Base-by-base conservation (phyloP, 2,113 vertebrate species). In the Chloropsis hardwickii region DNA sequence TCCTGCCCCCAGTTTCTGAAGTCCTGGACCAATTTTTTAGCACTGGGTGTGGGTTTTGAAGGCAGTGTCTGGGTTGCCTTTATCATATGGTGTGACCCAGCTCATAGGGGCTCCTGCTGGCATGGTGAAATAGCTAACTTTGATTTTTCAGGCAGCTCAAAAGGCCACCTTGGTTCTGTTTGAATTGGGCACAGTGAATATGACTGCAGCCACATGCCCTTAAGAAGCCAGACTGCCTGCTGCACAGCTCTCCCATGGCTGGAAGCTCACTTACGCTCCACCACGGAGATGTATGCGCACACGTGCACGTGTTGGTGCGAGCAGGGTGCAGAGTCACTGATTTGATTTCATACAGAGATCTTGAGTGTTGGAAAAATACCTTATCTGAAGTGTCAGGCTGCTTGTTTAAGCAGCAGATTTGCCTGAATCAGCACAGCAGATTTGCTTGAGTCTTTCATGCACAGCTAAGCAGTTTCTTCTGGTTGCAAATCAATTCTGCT, bases 261-360 rank as follows among this genome's bases (percentile, higher is more conserved):
- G 6, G 53, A 73, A 78, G 39, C 21, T 33, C 27, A 14, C 27
- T 69, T 9, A 3, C 2, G 14, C 37, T 65, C 57, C 79, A n/a
- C 12, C 54, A 27, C 0, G 0, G 62, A 33, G 23, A 73, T 0
- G 0, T 12, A 29, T 0, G 1, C 22, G 7, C 6, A 6, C 0
- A 2, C 1, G 7, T 2, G 17, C 50, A 22, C 0, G 0, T 18
- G 21, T 15, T 22, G 35, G 29, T 37, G 31, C 1, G 2, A 5
- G 35, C 35, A 29, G 22, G 18, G 22, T 18, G 29, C 11, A 17
- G 33, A 71, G 40, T 22, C 35, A 54, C 3, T 66, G 66, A 27
- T 78, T 48, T 61, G 42, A 45, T 92, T 96, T 56, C 86, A 27
- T 65, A 42, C 70, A 33, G 45, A 79, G 61, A 50, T 53, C 65